Evolutionary conservation across 2,113 vertebrate genomes (phyloP), one percentile per base, ranked within the genome.

Genomic region (Microtus montanus): DNA sequence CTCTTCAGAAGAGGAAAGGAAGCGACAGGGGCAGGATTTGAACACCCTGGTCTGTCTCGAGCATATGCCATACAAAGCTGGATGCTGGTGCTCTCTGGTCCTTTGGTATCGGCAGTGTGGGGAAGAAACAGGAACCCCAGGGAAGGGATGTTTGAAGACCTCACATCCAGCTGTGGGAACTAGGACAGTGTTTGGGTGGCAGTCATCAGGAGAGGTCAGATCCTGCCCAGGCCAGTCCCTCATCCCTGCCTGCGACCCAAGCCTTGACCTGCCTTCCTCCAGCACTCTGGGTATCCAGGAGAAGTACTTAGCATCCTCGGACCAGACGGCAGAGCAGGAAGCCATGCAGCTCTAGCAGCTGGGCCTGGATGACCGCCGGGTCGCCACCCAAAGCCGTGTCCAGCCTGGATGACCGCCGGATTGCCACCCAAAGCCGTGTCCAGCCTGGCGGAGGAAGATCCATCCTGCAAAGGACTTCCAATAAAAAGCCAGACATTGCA

Each of bases 261-360:
- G 87, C 98, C 98, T 98, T 99, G 99, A 98, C 99, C 84, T 7
- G 19, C 64, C 58, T 30, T 12, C 92, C 91, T 90, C 84, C 97
- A 99, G 99, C 95, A 99, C 99, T 0, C 98, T 99, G 78, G 99
- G 99, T 44, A 98, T 99, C 94, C 99, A 99, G 97, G 99, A 99
- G 97, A 99, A 98, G 96, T 99, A 99, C 96, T 96, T 99, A 95
- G 98, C 98, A 90, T 96, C 98, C 41, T 95, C 97, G 71, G 98
- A 98, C 91, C 98, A 98, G 97, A 98, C 98, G 0, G 97, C 99
- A 97, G 99, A 99, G 87, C 99, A 99, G 94, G 99, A 99, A 97
- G 97, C 98, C 93, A 99, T 99, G 99, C 98, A 99, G 52, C 97
- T 99, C 24, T 99, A 97, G 84, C 80, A 61, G 2, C 44, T 71